Conservation (phyloP, 2,797 vertebrate species). For the Melopsittacus undulatus region DNA sequence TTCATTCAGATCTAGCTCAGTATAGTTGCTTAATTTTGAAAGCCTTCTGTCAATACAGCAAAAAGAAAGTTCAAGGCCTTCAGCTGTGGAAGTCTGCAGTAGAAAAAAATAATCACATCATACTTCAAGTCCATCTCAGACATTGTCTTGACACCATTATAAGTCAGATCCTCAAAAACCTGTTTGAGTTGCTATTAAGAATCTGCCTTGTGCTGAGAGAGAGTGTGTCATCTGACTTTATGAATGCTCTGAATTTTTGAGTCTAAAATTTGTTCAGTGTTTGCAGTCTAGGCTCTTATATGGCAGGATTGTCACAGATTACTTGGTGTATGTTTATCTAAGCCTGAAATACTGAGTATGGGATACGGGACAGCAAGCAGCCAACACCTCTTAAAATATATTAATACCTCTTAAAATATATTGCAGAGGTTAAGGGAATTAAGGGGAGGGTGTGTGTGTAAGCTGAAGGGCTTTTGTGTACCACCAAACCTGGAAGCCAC, state of each 20-base stretch:
- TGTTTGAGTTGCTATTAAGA: background rate
- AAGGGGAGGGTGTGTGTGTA: background rate
- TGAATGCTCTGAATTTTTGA: background rate
- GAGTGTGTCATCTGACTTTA: background rate
- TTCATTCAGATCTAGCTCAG: background rate
- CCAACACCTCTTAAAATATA: background rate
- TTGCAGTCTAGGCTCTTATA: background rate
- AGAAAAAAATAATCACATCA: fast-evolving
- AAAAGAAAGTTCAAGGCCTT: background rate
- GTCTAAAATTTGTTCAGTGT: background rate
- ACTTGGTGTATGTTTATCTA: background rate
- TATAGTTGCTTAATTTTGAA: background rate
- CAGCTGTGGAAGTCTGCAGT: background rate
- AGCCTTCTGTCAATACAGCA: background rate
- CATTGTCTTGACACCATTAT: background rate
- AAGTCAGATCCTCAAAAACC: background rate
- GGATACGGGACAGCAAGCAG: background rate
- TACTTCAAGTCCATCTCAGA: background rate
- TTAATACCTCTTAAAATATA: background rate
- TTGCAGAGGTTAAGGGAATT: background rate
- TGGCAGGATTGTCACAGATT: background rate
- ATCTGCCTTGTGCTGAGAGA: background rate
- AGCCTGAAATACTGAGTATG: background rate
- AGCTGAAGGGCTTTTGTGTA: background rate
- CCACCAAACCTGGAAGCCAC: background rate